phyloP scores from a whole-genome alignment of 2,113 vertebrate species.

The Hippocampus comes region DNA sequence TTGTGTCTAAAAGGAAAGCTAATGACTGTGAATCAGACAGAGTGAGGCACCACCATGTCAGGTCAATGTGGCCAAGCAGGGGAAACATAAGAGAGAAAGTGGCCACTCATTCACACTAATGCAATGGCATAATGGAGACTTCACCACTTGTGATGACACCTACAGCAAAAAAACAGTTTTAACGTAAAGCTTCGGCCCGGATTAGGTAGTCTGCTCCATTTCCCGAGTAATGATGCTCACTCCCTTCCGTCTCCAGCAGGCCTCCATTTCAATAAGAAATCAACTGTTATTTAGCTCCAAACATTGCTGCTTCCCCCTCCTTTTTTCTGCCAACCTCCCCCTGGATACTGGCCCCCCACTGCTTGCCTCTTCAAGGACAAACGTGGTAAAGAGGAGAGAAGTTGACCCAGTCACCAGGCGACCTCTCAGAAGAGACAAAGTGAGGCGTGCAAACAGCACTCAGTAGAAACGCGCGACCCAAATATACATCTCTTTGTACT shows the following conservation, averaged over 20 bases:
- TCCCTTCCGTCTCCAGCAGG: conserved; percentile 38
- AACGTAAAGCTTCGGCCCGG: conserved; percentile 5
- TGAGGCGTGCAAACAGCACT: conserved; percentile 34
- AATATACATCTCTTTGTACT: conserved; percentile 77
- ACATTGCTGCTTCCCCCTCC: conserved; percentile 34
- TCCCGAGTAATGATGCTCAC: conserved; percentile 58
- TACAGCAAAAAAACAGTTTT: conserved; percentile 14
- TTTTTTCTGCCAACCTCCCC: conserved; percentile 22
- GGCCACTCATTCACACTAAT: conserved; percentile 15
- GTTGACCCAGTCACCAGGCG: conserved; percentile 65
- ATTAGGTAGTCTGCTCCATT: conserved; percentile 48
- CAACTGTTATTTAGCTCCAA: conserved; percentile 74
- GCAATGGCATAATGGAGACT: conserved; percentile 25
- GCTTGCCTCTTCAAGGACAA: conserved; percentile 74
- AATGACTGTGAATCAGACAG: conserved; percentile 61
- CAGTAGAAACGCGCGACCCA: conserved; percentile 69
- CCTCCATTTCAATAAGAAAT: conserved; percentile 72
- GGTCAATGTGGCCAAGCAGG: conserved; percentile 45
- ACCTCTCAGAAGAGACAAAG: conserved; percentile 56
- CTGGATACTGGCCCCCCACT: conserved; percentile 64
- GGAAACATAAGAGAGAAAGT: neutral
- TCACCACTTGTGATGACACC: conserved; percentile 24
- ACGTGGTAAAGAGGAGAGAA: conserved; percentile 62
- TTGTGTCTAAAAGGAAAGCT: conserved; percentile 42
- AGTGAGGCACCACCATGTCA: conserved; percentile 13